These are phyloP conservation scores for Stegodyphus mimosarum DNA, from an alignment of 1,140 invertebrate species.

Conservation along the genomic window DNA sequence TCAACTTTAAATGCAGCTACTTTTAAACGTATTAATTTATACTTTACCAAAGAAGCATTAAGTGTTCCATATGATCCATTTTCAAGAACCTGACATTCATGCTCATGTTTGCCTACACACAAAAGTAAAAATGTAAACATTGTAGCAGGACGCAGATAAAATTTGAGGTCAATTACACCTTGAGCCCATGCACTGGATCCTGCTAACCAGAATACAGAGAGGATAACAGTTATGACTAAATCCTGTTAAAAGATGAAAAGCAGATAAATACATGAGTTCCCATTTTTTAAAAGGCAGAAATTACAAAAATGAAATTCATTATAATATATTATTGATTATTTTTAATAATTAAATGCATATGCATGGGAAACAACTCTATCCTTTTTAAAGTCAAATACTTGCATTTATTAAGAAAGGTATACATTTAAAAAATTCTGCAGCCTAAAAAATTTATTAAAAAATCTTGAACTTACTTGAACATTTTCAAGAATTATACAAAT, in stretches of 20 bases:
- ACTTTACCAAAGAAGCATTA: slow-evolving; percentile 63
- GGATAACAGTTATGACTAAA: slow-evolving; percentile 73
- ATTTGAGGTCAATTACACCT: slow-evolving; percentile 74
- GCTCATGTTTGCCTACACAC: slow-evolving; percentile 44
- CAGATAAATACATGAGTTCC: background rate
- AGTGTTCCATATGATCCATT: slow-evolving; percentile 62
- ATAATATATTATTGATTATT: too few relatives aligned
- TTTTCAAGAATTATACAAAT: too few relatives aligned
- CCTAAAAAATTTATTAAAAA: background rate
- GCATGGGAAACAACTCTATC: too few relatives aligned
- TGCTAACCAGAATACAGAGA: slow-evolving; percentile 77
- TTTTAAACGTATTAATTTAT: too few relatives aligned
- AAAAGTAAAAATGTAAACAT: slow-evolving; percentile 62
- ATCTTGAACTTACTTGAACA: too few relatives aligned
- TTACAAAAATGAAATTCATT: too few relatives aligned
- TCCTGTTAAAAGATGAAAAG: slow-evolving; percentile 66
- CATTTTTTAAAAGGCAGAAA: too few relatives aligned
- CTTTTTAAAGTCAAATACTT: background rate
- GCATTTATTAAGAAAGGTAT: background rate
- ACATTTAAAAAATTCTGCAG: background rate
- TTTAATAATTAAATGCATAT: too few relatives aligned
- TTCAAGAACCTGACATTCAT: slow-evolving; percentile 24
- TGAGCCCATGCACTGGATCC: slow-evolving; percentile 77
- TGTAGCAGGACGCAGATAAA: slow-evolving; percentile 69
- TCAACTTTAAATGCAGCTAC: too few relatives aligned